Evolutionary conservation across 92 coral and sea anemone genomes (phyloP).

Genomic region (Zoanthus gigantus): DNA sequence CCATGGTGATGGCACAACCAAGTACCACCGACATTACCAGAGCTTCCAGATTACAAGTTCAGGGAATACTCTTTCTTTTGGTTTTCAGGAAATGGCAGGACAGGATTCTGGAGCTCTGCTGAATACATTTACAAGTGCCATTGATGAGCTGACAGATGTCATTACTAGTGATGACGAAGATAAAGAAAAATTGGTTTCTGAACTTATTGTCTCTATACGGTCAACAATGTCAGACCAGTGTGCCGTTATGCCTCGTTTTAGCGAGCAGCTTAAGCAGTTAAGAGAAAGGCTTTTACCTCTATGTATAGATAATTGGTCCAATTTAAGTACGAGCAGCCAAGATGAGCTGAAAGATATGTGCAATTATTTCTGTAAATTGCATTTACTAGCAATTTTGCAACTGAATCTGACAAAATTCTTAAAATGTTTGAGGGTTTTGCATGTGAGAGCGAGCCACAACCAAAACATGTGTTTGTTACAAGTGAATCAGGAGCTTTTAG

Average conservation of each 20-base stretch:
- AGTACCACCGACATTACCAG: constrained; percentile 23
- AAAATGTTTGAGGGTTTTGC: constrained; percentile 19
- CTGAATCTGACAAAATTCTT: constrained; percentile 26
- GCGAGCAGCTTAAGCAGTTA: constrained; percentile 33
- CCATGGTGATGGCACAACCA: constrained; percentile 32
- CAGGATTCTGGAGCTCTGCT: constrained; percentile 25
- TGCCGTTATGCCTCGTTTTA: constrained; percentile 25
- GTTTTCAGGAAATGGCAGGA: constrained; percentile 36
- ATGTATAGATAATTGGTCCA: constrained; percentile 9
- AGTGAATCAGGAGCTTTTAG: constrained; percentile 33
- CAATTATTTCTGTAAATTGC: constrained; percentile 17
- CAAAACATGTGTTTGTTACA: constrained; percentile 11
- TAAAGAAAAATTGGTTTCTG: constrained; percentile 7
- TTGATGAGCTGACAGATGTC: constrained; percentile 30
- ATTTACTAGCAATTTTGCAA: constrained; percentile 28
- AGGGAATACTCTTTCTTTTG: constrained; percentile 33
- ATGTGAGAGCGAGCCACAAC: constrained; percentile 8
- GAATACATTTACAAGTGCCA: constrained; percentile 16
- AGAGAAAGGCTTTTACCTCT: constrained; percentile 8
- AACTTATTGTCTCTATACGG: constrained; percentile 12
- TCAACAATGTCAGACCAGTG: constrained; percentile 34
- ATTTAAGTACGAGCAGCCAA: constrained; percentile 25
- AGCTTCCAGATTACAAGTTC: constrained; percentile 38
- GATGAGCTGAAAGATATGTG: constrained; percentile 31
- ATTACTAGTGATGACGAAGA: neutral